Evolutionary conservation across 2,888 invertebrate species (phyloP).

Genomic region (Argynnis bischoffii): DNA sequence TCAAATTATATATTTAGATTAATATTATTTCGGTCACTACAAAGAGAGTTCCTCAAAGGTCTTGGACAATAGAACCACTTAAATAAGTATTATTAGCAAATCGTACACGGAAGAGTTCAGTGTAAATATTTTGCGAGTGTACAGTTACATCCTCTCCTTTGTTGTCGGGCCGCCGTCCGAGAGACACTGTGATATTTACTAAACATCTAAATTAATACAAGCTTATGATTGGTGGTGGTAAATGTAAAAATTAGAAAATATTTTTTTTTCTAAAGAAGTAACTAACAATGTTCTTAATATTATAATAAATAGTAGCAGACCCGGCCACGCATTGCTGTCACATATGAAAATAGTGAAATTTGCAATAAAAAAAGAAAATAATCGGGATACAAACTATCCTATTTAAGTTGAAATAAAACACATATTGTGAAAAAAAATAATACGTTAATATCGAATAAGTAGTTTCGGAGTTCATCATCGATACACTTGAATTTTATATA

Average conservation of each 20-base stretch:
- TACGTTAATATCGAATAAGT: no score
- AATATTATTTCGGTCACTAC: background rate
- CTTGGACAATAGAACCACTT: slow-evolving; percentile 16
- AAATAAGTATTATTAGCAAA: slow-evolving; percentile 15
- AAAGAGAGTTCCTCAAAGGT: background rate
- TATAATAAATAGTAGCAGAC: no score
- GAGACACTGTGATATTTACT: slow-evolving; percentile 46
- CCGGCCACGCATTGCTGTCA: no score
- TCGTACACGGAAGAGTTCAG: slow-evolving; percentile 45
- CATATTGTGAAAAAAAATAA: no score
- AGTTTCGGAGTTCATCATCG: no score
- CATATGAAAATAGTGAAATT: no score
- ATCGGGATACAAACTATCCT: no score
- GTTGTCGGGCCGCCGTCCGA: slow-evolving; percentile 47
- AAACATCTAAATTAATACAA: slow-evolving; percentile 41
- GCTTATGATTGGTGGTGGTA: slow-evolving; percentile 18
- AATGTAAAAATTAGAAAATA: background rate
- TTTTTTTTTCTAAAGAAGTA: no score
- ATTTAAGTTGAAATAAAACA: no score
- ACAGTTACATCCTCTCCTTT: slow-evolving; percentile 57
- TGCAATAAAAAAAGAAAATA: no score
- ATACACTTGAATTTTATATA: no score
- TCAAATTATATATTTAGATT: slow-evolving; percentile 2
- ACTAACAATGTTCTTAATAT: no score
- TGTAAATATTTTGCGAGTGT: slow-evolving; percentile 54